Base-by-base conservation (phyloP, 2,797 vertebrate genomes). In the Scolopax bukidnonensis region DNA sequence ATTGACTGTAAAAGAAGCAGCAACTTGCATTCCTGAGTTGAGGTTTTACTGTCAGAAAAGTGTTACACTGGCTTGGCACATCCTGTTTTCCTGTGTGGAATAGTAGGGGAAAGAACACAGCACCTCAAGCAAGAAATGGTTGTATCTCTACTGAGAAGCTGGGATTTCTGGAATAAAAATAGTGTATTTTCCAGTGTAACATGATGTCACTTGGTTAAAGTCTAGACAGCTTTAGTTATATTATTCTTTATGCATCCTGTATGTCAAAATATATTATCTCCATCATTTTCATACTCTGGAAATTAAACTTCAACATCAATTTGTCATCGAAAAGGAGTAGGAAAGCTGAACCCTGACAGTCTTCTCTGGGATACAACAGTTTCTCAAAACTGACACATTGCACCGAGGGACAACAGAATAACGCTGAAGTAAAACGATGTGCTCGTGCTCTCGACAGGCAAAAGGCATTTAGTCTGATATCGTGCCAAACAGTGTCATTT, bases 381-480 rank as follows among this genome's bases (percentile, higher is more conserved):
- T 88, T 89, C 80, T 88, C 51, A 57, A 82, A 95, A 67, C 57
- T 8, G 24, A 45, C 73, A 61, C 4, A 1, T 90, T 84, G 43
- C 1, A 2, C 43, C 4, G 13, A 82, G 67, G 74, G 78, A 93
- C 41, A 83, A 45, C 67, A 84, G 88, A 90, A 7, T 71, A 36
- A 70, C 0, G 1, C 71, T 61, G 36, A 96, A 93, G 56, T 60
- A 53, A 85, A 89, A 57, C 13, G n/a, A 69, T 65, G 50, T 84
- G 74, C 47, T 54, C 2, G 17, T 40, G 71, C 40, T 86, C 68
- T 82, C 6, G 1, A 86, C 69, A 78, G 76, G 89, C 88, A 70
- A 95, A 87, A 94, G 91, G 80, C 70, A 79, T 93, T 93, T 87
- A 38, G 92, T 73, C 94, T 96, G 94, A 70, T 85, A 82, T 81